Base-by-base conservation (phyloP, 1,140 invertebrate genomes). In the Calephelis virginiensis region DNA sequence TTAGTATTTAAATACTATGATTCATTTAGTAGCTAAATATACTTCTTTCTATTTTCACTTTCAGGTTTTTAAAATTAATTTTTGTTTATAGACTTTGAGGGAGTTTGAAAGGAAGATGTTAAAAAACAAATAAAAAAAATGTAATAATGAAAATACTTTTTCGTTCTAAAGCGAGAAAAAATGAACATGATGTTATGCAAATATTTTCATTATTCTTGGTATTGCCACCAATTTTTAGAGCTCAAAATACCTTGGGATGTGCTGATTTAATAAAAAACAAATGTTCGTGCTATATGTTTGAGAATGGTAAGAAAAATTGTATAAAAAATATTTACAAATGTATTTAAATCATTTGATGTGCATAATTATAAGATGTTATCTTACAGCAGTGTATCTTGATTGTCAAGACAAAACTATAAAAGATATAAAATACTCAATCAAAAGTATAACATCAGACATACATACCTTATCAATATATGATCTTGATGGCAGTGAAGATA, bases 61-160 rank as follows among this genome's bases (percentile, higher is more conserved):
- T 28, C 2, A 3, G 28, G 28, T 28, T 28, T 43, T 43, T 0
- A 43, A 43, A 48, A 48, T 46, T 47, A 46, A 48, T 63, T 67
- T 79, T 75, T 77, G 67, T 86, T 89, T 68, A 28, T 80, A 89
- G 84, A 66, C 82, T 70, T 50, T 63, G 63, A 66, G 48, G 64
- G 67, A 43, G 6, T 43, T 70, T 62, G 56, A 46, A 53, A 73
- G 49, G 68, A 62, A 67, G 73, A 70, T 67, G 72, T 82, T 76
- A 76, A 78, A 81, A 78, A 75, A 76, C 65, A 75, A 74, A 76
- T 74, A 74, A 68, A 72, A 73, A 72, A 5, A 80, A 88, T 90
- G 87, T 86, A 90, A 88, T 71, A 87, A 89, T 90, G 87, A 88
- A 83, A 90, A 86, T 79, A 71, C 75, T 78, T 82, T 81, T 80